Base-by-base conservation (phyloP, 2,113 vertebrate species). In the Buteo buteo region DNA sequence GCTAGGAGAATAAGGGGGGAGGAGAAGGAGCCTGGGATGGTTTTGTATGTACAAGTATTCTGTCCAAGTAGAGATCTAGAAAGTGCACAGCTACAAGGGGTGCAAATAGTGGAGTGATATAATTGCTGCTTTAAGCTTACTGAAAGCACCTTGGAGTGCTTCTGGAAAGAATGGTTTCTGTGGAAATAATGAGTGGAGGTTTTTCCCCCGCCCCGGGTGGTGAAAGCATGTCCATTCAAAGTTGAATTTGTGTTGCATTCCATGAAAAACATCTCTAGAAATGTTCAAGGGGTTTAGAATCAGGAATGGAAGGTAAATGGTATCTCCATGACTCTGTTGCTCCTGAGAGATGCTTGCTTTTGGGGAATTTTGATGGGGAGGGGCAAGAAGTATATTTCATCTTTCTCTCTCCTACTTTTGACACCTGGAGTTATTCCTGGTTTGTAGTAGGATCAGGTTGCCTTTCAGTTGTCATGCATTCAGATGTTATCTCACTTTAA, bases 121-220 rank as follows among this genome's bases (percentile, higher is more conserved):
- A 77, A 36, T 59, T 61, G 26, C 44, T 73, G 7, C 59, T 87
- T 64, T 71, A 73, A 83, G 20, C 34, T 65, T 40, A 22, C 10
- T 70, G 65, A 67, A 82, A 62, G 32, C 24, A 49, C 38, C 21
- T 54, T 29, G 42, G 26, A 32, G n/a, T 36, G 34, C 50, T 80
- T 82, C 84, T 83, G 38, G 52, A 79, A 82, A 36, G 8, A 79
- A 24, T 58, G 25, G 15, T 47, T 96, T 71, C 42, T 66, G 12
- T 72, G 58, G 45, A 67, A 61, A 34, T 79, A 34, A 69, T 6
- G 11, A 69, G 16, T 28, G 31, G 26, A 49, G 31, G 22, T 45
- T 26, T 5, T 6, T 11, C 6, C 9, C 7, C 14, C 2, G 3
- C 6, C 7, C 20, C 0, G 0, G 5, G 3, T 54, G 21, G 21